phyloP scores from a whole-genome alignment of 92 coral and sea anemone species.

The Meandrina meandrites region DNA sequence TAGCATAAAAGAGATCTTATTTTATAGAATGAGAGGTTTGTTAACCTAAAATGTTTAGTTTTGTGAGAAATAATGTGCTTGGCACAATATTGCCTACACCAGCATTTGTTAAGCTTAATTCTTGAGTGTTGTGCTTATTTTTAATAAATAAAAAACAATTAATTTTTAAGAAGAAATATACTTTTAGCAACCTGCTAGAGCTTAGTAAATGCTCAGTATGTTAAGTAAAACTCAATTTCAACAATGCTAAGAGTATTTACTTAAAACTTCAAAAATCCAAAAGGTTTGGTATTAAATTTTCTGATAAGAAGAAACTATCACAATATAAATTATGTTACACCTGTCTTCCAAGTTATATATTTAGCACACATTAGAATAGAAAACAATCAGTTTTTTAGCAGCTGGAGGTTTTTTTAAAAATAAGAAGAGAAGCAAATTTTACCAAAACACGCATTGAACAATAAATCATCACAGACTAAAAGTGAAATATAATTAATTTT shows the following conservation, averaged over 20 bases:
- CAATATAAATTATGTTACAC: neutral
- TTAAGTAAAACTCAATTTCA: neutral
- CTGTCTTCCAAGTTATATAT: neutral
- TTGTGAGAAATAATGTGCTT: neutral
- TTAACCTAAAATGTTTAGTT: neutral
- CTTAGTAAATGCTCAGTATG: neutral
- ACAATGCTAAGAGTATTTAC: neutral
- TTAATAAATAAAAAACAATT: neutral
- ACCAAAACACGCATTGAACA: neutral
- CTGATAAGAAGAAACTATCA: neutral
- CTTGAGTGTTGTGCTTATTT: neutral
- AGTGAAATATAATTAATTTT: neutral
- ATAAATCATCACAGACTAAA: neutral
- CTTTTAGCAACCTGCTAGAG: neutral
- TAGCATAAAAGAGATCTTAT: neutral
- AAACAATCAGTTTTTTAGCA: neutral
- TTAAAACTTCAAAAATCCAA: neutral
- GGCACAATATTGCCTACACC: neutral
- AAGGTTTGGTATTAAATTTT: neutral
- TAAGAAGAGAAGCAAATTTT: neutral
- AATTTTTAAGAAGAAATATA: neutral
- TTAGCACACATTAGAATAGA: neutral
- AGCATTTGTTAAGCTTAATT: neutral
- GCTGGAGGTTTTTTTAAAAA: conserved; percentile 12
- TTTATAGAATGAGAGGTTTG: neutral